phyloP scores from a whole-genome alignment of 2,888 invertebrate species.

The Lordiphosa andalusiaca region DNA sequence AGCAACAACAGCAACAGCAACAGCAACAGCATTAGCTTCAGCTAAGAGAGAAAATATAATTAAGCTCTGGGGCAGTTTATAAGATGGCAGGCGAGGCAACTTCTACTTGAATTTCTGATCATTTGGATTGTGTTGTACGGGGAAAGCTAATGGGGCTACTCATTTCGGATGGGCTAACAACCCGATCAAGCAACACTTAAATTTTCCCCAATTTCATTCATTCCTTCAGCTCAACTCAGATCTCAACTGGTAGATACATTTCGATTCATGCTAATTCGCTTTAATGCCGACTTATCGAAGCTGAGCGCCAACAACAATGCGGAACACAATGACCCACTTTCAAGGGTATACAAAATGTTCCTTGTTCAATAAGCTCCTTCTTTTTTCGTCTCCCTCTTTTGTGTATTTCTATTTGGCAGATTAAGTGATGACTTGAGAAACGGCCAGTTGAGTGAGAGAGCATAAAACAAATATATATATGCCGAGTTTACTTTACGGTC shows the following conservation, averaged over 20 bases:
- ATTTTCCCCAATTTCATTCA: too few relatives aligned
- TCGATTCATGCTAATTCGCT: background rate
- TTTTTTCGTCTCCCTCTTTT: slow-evolving; percentile 8
- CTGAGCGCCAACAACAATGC: background rate
- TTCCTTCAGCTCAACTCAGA: too few relatives aligned
- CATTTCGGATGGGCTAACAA: too few relatives aligned
- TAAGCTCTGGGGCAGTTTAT: slow-evolving; percentile 31
- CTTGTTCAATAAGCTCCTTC: slow-evolving; percentile 18
- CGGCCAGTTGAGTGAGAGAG: slow-evolving; percentile 36
- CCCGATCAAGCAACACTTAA: too few relatives aligned
- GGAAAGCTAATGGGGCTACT: too few relatives aligned
- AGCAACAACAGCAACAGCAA: slow-evolving; percentile 19
- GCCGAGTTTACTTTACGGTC: slow-evolving; percentile 42
- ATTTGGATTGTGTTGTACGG: too few relatives aligned
- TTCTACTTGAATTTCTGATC: background rate
- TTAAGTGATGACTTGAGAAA: slow-evolving; percentile 56
- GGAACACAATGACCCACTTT: slow-evolving; percentile 1
- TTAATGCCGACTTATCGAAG: background rate
- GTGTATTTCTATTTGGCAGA: slow-evolving; percentile 47
- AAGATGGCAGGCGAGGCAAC: background rate
- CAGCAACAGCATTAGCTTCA: slow-evolving; percentile 12
- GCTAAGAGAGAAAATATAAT: slow-evolving; percentile 47
- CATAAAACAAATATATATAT: slow-evolving; percentile 35
- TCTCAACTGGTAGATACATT: too few relatives aligned
- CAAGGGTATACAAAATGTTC: slow-evolving; percentile 38